A percentile compares a stretch with the other conserved stretches of the same genome.
phyloP scores from a whole-genome alignment of 2,113 vertebrate genomes.

The Leucosticte australis region DNA sequence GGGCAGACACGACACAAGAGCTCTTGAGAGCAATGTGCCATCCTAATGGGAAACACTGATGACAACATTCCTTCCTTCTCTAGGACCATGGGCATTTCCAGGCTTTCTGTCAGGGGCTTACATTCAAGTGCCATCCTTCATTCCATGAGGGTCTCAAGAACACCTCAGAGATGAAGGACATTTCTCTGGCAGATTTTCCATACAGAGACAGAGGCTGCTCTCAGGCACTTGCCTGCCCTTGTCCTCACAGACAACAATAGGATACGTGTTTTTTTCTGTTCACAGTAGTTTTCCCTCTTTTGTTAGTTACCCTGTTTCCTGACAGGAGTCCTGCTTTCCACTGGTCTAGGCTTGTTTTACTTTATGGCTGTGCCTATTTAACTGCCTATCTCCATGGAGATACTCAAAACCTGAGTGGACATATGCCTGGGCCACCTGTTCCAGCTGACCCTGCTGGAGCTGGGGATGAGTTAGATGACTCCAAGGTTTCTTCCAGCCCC shows the following conservation, averaged over 20 bases:
- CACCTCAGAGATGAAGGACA: not conserved
- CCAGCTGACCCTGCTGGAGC: not conserved
- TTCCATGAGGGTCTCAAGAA: not conserved
- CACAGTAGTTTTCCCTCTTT: not conserved
- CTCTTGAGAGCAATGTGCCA: not conserved
- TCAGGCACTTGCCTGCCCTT: not conserved
- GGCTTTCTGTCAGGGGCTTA: not conserved
- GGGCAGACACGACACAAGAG: fast-evolving
- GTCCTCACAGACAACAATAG: not conserved
- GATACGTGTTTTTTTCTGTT: fast-evolving
- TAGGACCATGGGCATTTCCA: not conserved
- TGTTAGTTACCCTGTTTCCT: not conserved
- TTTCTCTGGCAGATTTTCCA: not conserved
- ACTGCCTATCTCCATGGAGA: not conserved
- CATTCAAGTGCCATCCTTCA: not conserved
- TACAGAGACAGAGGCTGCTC: not conserved
- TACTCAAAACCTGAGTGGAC: not conserved
- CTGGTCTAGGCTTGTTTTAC: not conserved
- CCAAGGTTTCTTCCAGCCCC: not conserved
- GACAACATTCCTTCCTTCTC: not conserved
- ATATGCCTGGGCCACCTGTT: not conserved
- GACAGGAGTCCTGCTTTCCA: not conserved
- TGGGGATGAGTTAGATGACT: not conserved
- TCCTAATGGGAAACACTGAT: not conserved
- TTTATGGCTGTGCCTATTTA: not conserved